Evolutionary conservation across 2,888 invertebrate genomes (phyloP).

Genomic region (Eupithecia centaureata): DNA sequence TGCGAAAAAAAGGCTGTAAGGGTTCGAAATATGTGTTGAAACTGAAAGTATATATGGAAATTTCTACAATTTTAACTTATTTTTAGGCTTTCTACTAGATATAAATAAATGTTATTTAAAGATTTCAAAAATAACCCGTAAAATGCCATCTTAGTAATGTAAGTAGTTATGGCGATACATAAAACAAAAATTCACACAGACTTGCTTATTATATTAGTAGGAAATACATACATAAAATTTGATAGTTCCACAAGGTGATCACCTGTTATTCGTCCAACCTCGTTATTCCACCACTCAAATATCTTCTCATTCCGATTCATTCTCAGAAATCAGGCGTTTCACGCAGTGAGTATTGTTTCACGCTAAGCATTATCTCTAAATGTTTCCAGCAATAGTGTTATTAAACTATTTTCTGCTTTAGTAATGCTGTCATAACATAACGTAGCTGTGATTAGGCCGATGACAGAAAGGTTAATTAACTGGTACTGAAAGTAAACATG

Average conservation of each 20-base stretch:
- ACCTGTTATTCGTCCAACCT: background rate
- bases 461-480: conserved; percentile 32
- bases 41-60: too few relatives aligned
- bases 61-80: too few relatives aligned
- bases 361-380: conserved; percentile 15
- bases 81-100: too few relatives aligned
- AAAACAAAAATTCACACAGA: too few relatives aligned
- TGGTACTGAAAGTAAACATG: conserved; percentile 5
- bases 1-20: too few relatives aligned
- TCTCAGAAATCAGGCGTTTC: conserved; percentile 3
- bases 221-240: too few relatives aligned
- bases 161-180: too few relatives aligned
- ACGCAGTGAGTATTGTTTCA: conserved; percentile 14
- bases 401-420: background rate
- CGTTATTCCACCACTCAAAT: background rate
- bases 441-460: conserved; percentile 21
- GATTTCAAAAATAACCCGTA: too few relatives aligned
- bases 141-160: too few relatives aligned
- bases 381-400: conserved; percentile 15
- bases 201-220: too few relatives aligned
- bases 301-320: background rate
- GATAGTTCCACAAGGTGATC: background rate
- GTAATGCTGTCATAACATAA: conserved; percentile 5
- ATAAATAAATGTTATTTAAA: too few relatives aligned
- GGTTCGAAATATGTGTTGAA: too few relatives aligned